Evolutionary conservation across 2,797 vertebrate genomes (phyloP).

Genomic region (Muscicapa striata): DNA sequence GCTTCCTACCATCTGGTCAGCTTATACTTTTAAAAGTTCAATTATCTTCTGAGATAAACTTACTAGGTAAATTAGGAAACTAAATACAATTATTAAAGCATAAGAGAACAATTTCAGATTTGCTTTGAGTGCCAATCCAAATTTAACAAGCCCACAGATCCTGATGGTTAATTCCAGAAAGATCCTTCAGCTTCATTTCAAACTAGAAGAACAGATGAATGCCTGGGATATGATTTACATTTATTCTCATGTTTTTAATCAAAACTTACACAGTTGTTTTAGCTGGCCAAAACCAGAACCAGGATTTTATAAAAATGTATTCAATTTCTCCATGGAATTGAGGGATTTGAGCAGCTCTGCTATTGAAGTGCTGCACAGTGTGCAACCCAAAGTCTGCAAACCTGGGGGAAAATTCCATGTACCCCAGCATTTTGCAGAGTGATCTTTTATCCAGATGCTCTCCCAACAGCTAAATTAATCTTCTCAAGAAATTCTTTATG

Average conservation of each 20-base stretch:
- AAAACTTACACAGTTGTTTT: slow-evolving; percentile 51
- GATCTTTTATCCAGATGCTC: slow-evolving; percentile 29
- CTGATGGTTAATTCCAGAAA: slow-evolving; percentile 19
- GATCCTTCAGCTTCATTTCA: slow-evolving; percentile 49
- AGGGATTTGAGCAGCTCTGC: slow-evolving; percentile 3
- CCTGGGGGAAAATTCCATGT: neutral
- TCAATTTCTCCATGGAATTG: neutral
- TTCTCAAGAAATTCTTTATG: neutral
- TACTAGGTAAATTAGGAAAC: slow-evolving; percentile 55
- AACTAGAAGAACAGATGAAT: slow-evolving; percentile 37
- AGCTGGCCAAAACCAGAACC: slow-evolving; percentile 56
- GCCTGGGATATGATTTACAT: slow-evolving; percentile 45
- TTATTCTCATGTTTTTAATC: slow-evolving; percentile 59
- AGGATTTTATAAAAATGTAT: slow-evolving; percentile 32
- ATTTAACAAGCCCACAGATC: slow-evolving; percentile 47
- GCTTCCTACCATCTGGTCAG: slow-evolving; percentile 19
- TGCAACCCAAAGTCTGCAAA: neutral
- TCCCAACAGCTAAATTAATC: neutral
- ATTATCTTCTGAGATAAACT: slow-evolving; percentile 59
- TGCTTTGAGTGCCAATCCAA: slow-evolving; percentile 41
- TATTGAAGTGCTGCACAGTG: neutral
- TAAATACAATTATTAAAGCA: slow-evolving; percentile 50
- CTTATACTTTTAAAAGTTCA: slow-evolving; percentile 33
- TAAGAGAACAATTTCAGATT: slow-evolving; percentile 51
- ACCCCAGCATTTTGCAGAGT: neutral